These are phyloP conservation scores for Cyphomyrus plagiostoma DNA, from an alignment of 2,113 vertebrate species.

Conservation along the genomic window DNA sequence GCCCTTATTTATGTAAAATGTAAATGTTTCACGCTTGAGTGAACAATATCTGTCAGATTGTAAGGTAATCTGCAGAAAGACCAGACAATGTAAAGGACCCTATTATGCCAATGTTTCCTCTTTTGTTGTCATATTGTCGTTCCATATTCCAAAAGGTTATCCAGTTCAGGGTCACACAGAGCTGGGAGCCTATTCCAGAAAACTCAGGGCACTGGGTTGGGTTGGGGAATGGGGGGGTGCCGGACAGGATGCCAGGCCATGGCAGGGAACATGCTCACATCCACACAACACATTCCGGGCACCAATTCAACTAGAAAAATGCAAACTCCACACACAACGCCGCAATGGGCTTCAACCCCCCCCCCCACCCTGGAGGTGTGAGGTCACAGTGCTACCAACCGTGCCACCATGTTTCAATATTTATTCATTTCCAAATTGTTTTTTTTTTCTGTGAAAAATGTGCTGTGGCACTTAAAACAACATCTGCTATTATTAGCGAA, in stretches of 20 bases:
- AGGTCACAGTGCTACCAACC: background rate
- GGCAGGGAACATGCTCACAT: background rate
- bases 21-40: background rate
- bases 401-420: background rate
- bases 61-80: background rate
- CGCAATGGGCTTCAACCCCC: background rate
- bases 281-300: background rate
- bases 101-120: background rate
- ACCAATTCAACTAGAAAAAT: background rate
- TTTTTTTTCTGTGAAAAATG: background rate
- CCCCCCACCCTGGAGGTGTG: background rate
- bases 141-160: background rate
- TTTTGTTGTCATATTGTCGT: background rate
- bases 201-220: background rate
- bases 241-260: background rate
- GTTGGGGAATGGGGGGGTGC: too few species aligned
- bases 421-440: background rate
- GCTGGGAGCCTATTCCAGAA: background rate
- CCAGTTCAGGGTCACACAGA: background rate
- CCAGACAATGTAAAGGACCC: background rate
- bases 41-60: background rate
- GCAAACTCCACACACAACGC: background rate
- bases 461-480: background rate
- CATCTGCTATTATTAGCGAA: background rate
- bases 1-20: background rate